Evolutionary conservation across 2,888 invertebrate species (phyloP).

Genomic region (Ophion ventricosus): DNA sequence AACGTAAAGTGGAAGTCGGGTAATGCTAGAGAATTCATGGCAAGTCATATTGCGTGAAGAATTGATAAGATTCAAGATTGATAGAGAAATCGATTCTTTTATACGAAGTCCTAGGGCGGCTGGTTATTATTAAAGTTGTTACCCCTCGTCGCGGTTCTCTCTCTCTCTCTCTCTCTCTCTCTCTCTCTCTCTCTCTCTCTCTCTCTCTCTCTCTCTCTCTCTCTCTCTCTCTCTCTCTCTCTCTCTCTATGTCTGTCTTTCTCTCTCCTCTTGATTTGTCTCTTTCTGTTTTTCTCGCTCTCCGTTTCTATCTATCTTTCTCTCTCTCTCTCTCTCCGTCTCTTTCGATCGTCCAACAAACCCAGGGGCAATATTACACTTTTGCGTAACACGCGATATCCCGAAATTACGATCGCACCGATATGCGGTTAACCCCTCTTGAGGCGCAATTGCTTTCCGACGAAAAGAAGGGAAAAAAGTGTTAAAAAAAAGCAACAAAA

Average conservation of each 20-base stretch:
- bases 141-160: conserved; percentile 32
- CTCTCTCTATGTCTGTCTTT: conserved; percentile 2
- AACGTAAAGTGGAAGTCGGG: conserved; percentile 31
- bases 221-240: conserved; percentile 7
- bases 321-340: conserved; percentile 14
- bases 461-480: conserved; percentile 17
- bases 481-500: background rate
- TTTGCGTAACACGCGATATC: conserved; percentile 49
- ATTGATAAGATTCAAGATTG: conserved; percentile 65
- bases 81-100: conserved; percentile 64
- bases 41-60: conserved; percentile 66
- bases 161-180: conserved; percentile 11
- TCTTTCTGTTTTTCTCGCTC: conserved; percentile 7
- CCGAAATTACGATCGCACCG: conserved; percentile 58
- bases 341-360: conserved; percentile 8
- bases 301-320: conserved; percentile 7
- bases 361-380: conserved; percentile 36
- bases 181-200: conserved; percentile 3
- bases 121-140: conserved; percentile 61
- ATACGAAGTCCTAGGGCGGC: conserved; percentile 32
- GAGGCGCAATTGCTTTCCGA: conserved; percentile 32
- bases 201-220: conserved; percentile 3
- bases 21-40: conserved; percentile 61
- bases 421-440: conserved; percentile 50
- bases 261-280: background rate